These are phyloP conservation scores for Platichthys flesus DNA, from an alignment of 2,113 vertebrate species.

Conservation along the genomic window DNA sequence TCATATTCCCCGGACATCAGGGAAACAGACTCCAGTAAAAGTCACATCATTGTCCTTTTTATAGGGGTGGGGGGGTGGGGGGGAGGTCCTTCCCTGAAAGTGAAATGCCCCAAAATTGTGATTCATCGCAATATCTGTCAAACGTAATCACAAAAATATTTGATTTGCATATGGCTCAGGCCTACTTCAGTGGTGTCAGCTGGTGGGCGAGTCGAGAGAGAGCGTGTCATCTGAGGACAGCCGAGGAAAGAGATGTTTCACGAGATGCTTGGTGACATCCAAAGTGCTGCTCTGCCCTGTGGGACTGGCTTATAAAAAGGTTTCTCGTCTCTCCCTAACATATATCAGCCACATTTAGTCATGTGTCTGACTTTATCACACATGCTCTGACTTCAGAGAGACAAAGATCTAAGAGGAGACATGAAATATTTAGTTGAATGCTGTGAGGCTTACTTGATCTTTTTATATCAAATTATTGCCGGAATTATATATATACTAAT, in stretches of 20 bases:
- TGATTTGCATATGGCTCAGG: neutral
- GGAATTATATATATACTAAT: neutral
- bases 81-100: neutral
- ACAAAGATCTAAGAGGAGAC: slow-evolving; percentile 6
- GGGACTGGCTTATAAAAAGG: slow-evolving; percentile 5
- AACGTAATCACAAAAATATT: neutral
- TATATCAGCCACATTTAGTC: slow-evolving; percentile 3
- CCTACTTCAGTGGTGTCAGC: neutral
- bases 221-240: slow-evolving; percentile 7
- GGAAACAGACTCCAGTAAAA: neutral
- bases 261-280: slow-evolving; percentile 6
- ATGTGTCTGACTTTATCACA: slow-evolving; percentile 6
- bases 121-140: neutral
- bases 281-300: slow-evolving; percentile 3
- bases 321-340: neutral
- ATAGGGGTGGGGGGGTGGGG: too few relatives aligned
- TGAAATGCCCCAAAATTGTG: neutral
- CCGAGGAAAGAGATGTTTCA: neutral
- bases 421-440: slow-evolving; percentile 1
- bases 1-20: neutral
- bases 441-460: neutral
- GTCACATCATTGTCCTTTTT: too few relatives aligned
- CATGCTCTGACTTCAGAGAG: neutral
- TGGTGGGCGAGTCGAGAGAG: neutral
- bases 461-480: neutral